A percentile compares a stretch with the other conserved stretches of the same genome.
phyloP scores from a whole-genome alignment of 2,797 vertebrate genomes.

The Pipistrellus nathusii region DNA sequence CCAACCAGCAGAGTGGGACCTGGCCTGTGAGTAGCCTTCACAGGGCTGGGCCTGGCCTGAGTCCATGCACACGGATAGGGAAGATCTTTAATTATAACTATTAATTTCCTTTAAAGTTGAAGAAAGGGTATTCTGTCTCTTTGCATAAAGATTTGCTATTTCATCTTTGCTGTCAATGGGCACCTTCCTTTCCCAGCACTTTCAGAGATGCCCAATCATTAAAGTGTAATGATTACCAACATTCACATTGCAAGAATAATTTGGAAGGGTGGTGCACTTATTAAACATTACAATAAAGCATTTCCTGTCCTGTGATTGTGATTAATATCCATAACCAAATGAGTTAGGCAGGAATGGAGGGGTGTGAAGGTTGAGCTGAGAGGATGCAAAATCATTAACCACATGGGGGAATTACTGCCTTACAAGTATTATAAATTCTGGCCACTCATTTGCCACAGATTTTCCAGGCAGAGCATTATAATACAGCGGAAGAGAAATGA shows the following conservation, averaged over 20 bases:
- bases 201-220: slow-evolving; percentile 54
- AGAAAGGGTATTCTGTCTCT: slow-evolving; percentile 62
- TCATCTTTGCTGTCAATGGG: slow-evolving; percentile 63
- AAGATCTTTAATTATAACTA: slow-evolving; percentile 48
- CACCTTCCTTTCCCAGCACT: slow-evolving; percentile 66
- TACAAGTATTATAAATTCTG: slow-evolving; percentile 79
- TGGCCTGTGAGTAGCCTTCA: slow-evolving; percentile 24
- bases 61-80: neutral
- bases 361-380: slow-evolving; percentile 48
- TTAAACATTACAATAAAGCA: slow-evolving; percentile 84
- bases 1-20: slow-evolving; percentile 63
- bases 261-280: slow-evolving; percentile 82
- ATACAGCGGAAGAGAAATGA: slow-evolving; percentile 29
- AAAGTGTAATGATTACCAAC: slow-evolving; percentile 76
- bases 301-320: slow-evolving; percentile 77
- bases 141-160: slow-evolving; percentile 65
- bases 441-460: slow-evolving; percentile 58
- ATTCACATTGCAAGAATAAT: slow-evolving; percentile 77
- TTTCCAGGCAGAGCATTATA: slow-evolving; percentile 63
- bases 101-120: slow-evolving; percentile 74
- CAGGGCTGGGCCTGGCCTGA: slow-evolving; percentile 62
- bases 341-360: slow-evolving; percentile 48
- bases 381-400: slow-evolving; percentile 63
- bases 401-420: slow-evolving; percentile 74
- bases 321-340: slow-evolving; percentile 81